Conservation (phyloP, 2,797 vertebrate species). For the Sarcophilus harrisii region DNA sequence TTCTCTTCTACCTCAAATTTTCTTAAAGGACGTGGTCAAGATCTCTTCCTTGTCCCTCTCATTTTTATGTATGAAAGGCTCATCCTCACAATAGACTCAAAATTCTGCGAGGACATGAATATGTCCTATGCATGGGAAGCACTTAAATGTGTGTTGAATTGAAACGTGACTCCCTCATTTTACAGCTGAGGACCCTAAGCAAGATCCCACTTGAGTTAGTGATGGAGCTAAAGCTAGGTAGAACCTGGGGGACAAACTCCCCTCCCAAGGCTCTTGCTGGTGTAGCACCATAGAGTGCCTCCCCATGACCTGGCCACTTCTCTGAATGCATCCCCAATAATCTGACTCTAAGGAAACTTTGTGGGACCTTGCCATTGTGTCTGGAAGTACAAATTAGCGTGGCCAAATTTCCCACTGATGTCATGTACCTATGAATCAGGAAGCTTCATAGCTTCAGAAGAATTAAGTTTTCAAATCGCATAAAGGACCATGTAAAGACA, state of each 20-base stretch:
- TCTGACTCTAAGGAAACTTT: not conserved
- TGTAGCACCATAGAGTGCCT: not conserved
- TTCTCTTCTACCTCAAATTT: not conserved
- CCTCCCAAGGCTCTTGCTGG: not conserved
- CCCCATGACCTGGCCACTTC: not conserved
- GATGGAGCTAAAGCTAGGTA: not conserved
- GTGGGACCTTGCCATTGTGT: not conserved
- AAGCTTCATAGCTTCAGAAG: not conserved
- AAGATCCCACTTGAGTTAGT: accelerated
- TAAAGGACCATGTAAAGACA: not conserved
- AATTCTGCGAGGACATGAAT: not conserved
- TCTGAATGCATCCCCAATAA: not conserved
- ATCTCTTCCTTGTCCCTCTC: not conserved
- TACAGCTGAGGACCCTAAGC: not conserved
- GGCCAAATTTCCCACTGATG: not conserved
- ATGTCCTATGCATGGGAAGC: constrained; percentile 10
- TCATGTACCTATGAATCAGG: not conserved
- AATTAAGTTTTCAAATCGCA: not conserved
- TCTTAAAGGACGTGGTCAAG: not conserved
- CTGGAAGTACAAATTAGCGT: not conserved
- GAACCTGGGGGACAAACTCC: not conserved
- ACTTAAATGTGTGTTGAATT: not conserved
- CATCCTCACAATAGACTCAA: not conserved
- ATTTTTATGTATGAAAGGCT: not conserved
- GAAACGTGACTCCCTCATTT: not conserved